Base-by-base conservation (phyloP, 2,797 vertebrate genomes). In the Atherinosoma microstoma region DNA sequence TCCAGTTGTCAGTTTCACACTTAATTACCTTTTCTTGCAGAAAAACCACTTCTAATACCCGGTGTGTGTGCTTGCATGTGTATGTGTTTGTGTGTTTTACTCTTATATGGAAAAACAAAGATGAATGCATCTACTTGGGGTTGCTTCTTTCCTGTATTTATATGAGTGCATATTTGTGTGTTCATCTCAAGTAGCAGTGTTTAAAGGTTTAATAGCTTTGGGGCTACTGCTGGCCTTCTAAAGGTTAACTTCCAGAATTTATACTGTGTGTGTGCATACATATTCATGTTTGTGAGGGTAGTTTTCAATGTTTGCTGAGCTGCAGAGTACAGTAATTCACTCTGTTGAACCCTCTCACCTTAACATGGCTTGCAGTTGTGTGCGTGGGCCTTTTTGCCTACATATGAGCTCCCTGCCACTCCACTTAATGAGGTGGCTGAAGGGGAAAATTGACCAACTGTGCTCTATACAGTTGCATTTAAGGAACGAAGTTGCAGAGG, bases 1-100 rank as follows among this genome's bases (percentile, higher is more conserved):
- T 68, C 58, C 65, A 62, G 36, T 47, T 22, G 62, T 64, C 77
- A 68, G 65, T 88, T 92, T 84, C 87, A 84, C 83, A 86, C 75
- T 80, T 90, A 87, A 91, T 91, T 89, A 90, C 70, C 78, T 86
- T 71, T 66, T 79, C 60, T 83, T 84, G 60, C 64, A 65, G 64
- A 80, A 87, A 83, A 82, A 66, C 71, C 67, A 80, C 49, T 77
- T 53, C 53, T 78, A 86, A 78, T 84, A 78, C 74, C 79, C 54
- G 35, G 56, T 62, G 57, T 70, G 38, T 63, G 30, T 64, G 35
- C 40, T 18, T 62, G 40, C 40, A 45, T 68, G 13, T 58, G 27
- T 53, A 54, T 67, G 53, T 70, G 61, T 67, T 34, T 51, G 64
- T 77, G 35, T 60, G 42, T 40, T 2, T 49, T 35, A 30, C 27